These are phyloP conservation scores for Crocodylus rhombifer DNA, from an alignment of 2,797 vertebrate genomes.

Conservation along the genomic window DNA sequence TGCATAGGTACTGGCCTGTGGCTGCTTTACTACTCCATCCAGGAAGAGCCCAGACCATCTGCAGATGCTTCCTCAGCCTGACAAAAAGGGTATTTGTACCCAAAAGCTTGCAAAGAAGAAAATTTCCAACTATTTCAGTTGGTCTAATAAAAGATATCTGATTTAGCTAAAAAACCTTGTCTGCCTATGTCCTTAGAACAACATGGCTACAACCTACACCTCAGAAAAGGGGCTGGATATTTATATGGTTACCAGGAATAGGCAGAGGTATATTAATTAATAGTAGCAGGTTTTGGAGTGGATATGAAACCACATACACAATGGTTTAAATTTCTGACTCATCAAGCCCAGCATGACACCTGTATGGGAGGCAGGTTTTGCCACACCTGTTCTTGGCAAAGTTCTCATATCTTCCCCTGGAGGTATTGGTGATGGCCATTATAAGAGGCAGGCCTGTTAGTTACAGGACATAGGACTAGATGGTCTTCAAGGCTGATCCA, in stretches of 20 bases:
- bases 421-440: neutral
- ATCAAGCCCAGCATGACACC: neutral
- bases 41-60: no score
- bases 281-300: neutral
- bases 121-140: neutral
- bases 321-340: fast-evolving
- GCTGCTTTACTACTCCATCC: no score
- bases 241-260: neutral
- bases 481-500: fast-evolving
- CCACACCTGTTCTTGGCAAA: neutral
- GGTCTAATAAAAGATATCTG: neutral
- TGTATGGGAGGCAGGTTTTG: neutral
- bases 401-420: neutral
- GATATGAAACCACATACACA: neutral
- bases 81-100: no score
- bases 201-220: no score
- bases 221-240: neutral
- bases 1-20: no score
- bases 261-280: neutral
- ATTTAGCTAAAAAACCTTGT: no score
- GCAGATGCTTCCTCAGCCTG: no score
- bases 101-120: no score
- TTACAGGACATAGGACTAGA: neutral
- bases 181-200: no score
- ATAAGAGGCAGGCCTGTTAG: no score